Evolutionary conservation across 2,113 vertebrate genomes (phyloP).

Genomic region (Salminus brasiliensis): DNA sequence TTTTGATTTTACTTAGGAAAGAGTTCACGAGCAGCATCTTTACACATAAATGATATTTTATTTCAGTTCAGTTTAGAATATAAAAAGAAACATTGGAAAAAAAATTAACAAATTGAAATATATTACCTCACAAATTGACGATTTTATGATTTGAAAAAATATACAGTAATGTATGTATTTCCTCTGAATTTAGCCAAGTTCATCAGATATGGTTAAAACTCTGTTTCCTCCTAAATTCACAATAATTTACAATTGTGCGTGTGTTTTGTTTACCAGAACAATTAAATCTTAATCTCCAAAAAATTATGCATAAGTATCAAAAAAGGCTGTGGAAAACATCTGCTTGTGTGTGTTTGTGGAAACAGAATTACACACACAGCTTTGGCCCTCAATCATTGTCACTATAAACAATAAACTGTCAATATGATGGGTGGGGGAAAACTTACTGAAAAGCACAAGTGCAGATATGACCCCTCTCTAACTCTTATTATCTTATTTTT

Average conservation of each 20-base stretch:
- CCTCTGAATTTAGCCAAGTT: background rate
- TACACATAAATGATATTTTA: background rate
- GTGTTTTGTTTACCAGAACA: slow-evolving; percentile 4
- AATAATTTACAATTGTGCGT: background rate
- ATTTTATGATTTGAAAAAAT: background rate
- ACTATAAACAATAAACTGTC: background rate
- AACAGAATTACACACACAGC: background rate
- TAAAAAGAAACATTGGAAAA: slow-evolving; percentile 5
- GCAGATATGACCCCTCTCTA: background rate
- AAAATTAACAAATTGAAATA: slow-evolving; percentile 2
- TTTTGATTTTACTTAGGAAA: too few species aligned
- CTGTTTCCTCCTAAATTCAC: background rate
- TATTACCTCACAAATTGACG: background rate
- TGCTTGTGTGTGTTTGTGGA: background rate
- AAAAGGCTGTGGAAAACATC: background rate
- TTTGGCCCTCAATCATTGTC: background rate
- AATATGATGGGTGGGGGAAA: slow-evolving; percentile 2
- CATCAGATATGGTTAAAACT: background rate
- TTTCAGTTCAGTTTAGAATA: slow-evolving; percentile 11
- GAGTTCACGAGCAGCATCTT: background rate
- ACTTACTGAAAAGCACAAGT: background rate
- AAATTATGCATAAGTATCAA: slow-evolving; percentile 9
- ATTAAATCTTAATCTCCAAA: background rate
- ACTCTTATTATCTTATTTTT: too few species aligned
- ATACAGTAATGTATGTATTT: background rate